Base-by-base conservation (phyloP, 2,888 invertebrate genomes). In the Nomada ruficornis region DNA sequence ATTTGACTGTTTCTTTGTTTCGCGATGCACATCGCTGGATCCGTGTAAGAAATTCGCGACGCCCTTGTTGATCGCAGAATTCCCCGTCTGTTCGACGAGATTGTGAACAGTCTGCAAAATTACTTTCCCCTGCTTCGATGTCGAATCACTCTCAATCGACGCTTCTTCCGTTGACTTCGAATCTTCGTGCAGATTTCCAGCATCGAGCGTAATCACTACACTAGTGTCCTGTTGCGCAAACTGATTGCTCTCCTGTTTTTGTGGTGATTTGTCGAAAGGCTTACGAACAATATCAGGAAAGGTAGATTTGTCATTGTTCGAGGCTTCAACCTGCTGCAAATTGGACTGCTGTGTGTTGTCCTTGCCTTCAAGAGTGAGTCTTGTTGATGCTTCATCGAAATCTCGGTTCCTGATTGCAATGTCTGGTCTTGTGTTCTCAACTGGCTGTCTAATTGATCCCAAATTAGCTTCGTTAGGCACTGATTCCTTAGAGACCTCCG, bases 61-160 rank as follows among this genome's bases (percentile, higher is more conserved):
- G 13, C 50, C 47, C 47, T 82, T 71, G n/a, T 76, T 23, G 2
- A 83, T 23, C 2, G 50, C 20, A 20, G 74, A 55, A 0, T 60
- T 54, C 42, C 62, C 44, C 9, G 85, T 47, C 29, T 69, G 81
- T 18, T 73, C 69, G 20, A 84, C 20, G 7, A 85, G 44, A 4
- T 71, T 47, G 0, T 79, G 78, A 20, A 86, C 60, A 20, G 70
- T 47, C 29, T 81, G 77, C 0, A 60, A 62, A 4, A 85, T 60
- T 7, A 50, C 44, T n/a, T 80, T 52, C 15, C 44, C 71, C 4
- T 26, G 59, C 13, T 2, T 2, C 4, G 26, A 18, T 15, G 13
- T 1, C 20, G 59, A 15, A 18, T 15, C 20, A 11, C 13, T 54
- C 13, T 10, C 11, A 9, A 1, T 20, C 9, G 26, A 26, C 18